phyloP scores from a whole-genome alignment of 2,797 vertebrate species.

The Gambelia wislizenii region DNA sequence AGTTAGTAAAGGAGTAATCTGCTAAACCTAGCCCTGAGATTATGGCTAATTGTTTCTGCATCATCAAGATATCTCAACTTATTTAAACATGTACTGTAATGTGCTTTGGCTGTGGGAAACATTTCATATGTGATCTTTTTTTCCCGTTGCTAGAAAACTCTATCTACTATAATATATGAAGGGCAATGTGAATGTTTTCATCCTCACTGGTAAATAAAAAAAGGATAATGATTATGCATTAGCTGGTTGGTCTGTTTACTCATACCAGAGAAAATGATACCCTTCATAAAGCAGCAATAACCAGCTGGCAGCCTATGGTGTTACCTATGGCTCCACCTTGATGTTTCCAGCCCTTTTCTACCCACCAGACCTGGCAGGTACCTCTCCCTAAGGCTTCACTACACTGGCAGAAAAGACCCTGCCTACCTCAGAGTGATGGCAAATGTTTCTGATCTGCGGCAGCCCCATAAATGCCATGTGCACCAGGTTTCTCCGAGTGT shows the following conservation, averaged over 20 bases:
- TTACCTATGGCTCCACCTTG: not conserved
- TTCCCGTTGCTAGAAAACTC: not conserved
- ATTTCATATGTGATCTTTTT: not conserved
- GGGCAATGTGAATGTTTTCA: not conserved
- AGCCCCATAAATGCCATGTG: too few species aligned
- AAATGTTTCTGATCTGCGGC: too few species aligned
- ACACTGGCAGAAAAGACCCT: too few species aligned
- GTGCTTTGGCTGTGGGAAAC: not conserved
- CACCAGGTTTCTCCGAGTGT: too few species aligned
- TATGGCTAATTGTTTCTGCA: not conserved
- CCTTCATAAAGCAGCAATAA: not conserved
- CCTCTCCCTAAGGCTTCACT: too few species aligned
- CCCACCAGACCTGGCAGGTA: not conserved
- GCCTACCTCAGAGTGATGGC: too few species aligned
- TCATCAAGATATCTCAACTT: not conserved
- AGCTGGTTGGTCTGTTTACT: not conserved
- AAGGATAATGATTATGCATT: not conserved
- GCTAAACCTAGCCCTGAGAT: not conserved
- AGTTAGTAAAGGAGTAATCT: not conserved
- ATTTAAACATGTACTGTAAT: not conserved
- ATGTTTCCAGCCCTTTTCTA: not conserved
- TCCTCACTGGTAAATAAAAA: not conserved
- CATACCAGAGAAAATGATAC: not conserved
- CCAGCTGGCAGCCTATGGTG: not conserved
- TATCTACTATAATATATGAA: not conserved